These are phyloP conservation scores for Amphipoea oculea DNA, from an alignment of 2,888 invertebrate genomes.

Conservation along the genomic window DNA sequence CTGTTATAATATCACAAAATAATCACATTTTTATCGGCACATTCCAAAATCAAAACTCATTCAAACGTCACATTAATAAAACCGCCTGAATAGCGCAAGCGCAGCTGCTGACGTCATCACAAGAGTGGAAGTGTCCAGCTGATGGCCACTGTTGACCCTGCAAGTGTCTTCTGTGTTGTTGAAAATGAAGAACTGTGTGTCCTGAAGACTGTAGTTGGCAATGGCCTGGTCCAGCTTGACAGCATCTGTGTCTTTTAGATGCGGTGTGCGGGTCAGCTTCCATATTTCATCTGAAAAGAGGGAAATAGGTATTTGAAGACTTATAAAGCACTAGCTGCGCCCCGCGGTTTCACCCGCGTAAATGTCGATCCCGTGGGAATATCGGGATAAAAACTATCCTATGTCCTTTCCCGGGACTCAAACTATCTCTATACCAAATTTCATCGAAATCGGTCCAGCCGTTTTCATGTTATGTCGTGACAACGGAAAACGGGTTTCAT, in stretches of 20 bases:
- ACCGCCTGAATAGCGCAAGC: conserved; percentile 76
- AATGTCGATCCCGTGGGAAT: too few species aligned
- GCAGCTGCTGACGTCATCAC: conserved; percentile 81
- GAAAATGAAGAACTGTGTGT: conserved; percentile 77
- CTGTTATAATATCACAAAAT: conserved; percentile 23
- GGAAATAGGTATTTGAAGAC: neutral
- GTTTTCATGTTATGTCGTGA: too few species aligned
- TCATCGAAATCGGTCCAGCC: too few species aligned
- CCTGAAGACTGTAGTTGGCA: conserved; percentile 78
- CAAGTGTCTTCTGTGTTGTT: conserved; percentile 85
- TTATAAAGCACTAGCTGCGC: too few species aligned
- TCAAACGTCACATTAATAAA: conserved; percentile 69
- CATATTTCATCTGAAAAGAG: conserved; percentile 84
- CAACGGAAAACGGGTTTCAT: too few species aligned
- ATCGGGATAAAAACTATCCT: too few species aligned
- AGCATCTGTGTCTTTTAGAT: conserved; percentile 81
- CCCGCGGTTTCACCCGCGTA: too few species aligned
- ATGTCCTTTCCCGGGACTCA: too few species aligned
- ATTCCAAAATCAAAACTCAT: conserved; percentile 25
- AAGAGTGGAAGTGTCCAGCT: conserved; percentile 76
- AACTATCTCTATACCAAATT: too few species aligned
- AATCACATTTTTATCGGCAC: conserved; percentile 10
- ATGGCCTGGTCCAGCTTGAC: conserved; percentile 80
- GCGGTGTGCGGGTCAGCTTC: conserved; percentile 83
- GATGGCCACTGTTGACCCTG: conserved; percentile 75